Evolutionary conservation across 1,140 invertebrate species (phyloP).

Genomic region (Matsumurasca onukii): DNA sequence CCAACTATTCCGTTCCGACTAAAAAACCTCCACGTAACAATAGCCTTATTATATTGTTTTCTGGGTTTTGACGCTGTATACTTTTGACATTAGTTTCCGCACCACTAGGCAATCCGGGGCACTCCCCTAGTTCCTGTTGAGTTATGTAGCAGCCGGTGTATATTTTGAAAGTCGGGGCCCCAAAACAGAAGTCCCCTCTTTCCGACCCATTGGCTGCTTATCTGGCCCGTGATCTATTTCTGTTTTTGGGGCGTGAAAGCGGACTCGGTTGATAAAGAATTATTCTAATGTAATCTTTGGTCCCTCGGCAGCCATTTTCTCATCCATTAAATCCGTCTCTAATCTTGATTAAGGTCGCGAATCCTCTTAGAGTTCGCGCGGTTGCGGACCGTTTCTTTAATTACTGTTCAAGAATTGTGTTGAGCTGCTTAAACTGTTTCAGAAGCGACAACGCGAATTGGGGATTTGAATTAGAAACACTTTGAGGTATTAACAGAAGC

Average conservation of each 20-base stretch:
- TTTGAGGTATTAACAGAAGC: too few species aligned
- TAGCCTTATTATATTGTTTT: neutral
- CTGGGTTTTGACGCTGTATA: neutral
- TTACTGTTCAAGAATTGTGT: too few species aligned
- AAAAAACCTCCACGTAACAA: too few species aligned
- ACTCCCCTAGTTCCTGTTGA: neutral
- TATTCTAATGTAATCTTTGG: conserved; percentile 19
- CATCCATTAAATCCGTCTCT: neutral
- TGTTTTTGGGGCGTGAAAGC: conserved; percentile 19
- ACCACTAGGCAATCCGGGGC: neutral
- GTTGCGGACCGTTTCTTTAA: too few species aligned
- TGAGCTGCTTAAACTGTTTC: too few species aligned
- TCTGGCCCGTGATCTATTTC: conserved; percentile 22
- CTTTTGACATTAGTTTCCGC: neutral
- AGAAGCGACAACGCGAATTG: too few species aligned
- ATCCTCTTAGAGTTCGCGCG: too few species aligned
- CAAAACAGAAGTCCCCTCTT: conserved; percentile 2
- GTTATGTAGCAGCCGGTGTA: conserved; percentile 3
- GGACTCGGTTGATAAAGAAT: conserved; percentile 14
- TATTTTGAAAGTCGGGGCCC: neutral
- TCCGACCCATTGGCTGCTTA: conserved; percentile 16
- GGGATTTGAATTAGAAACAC: too few species aligned
- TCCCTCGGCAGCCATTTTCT: neutral
- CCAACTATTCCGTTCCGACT: too few species aligned
- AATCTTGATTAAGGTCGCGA: too few species aligned